phyloP scores from a whole-genome alignment of 1,140 invertebrate genomes.

The Euwallacea similis region DNA sequence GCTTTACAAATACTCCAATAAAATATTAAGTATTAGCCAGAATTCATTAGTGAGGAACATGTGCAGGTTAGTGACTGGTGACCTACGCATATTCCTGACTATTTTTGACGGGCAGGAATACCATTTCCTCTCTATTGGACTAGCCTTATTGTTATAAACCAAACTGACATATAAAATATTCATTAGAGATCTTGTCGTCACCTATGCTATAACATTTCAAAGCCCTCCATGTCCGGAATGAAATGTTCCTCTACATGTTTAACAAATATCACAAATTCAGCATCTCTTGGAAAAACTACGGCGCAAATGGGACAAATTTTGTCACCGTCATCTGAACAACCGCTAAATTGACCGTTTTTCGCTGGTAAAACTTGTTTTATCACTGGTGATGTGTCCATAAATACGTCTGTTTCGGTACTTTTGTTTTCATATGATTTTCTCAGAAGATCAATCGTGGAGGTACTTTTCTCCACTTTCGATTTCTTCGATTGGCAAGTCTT shows the following conservation, averaged over 20 bases:
- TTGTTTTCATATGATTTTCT: slow-evolving; percentile 38
- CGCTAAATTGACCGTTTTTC: neutral
- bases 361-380: neutral
- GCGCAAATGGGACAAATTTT: slow-evolving; percentile 62
- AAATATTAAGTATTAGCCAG: no score
- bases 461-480: slow-evolving; percentile 40
- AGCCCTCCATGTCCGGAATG: slow-evolving; percentile 31
- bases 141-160: no score
- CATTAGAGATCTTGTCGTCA: neutral
- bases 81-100: no score
- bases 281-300: slow-evolving; percentile 54
- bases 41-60: no score
- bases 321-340: slow-evolving; percentile 39
- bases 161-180: no score
- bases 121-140: no score
- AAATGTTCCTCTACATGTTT: slow-evolving; percentile 62
- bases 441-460: slow-evolving; percentile 41
- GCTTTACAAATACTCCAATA: no score
- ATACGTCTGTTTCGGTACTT: slow-evolving; percentile 36
- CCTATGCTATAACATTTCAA: slow-evolving; percentile 38
- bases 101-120: no score
- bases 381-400: slow-evolving; percentile 37
- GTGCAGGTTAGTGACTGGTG: no score
- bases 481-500: slow-evolving; percentile 45
- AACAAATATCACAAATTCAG: slow-evolving; percentile 56